Conservation (phyloP, 2,113 vertebrate species). For the Tetrax tetrax region DNA sequence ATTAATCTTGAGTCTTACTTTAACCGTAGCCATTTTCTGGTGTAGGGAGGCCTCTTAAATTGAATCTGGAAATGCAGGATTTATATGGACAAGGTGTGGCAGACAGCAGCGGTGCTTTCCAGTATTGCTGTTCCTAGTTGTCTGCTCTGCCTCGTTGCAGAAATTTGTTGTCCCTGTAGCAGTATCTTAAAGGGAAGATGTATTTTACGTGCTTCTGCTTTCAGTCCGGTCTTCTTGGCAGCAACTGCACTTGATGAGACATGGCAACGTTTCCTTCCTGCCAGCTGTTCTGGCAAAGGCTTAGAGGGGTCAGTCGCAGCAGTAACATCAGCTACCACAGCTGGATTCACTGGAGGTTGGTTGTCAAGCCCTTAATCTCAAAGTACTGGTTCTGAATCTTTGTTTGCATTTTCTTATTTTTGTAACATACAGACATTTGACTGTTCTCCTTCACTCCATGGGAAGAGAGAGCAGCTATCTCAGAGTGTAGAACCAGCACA, state of each 20-base stretch:
- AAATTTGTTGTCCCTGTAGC: background rate
- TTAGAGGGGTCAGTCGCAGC: background rate
- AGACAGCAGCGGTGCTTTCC: background rate
- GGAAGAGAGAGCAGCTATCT: background rate
- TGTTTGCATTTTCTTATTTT: background rate
- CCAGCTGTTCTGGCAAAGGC: conserved; percentile 50
- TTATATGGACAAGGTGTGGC: background rate
- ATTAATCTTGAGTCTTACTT: background rate
- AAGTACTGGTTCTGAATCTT: background rate
- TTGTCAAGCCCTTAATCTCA: conserved; percentile 22
- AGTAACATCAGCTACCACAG: conserved; percentile 44
- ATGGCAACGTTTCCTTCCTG: conserved; percentile 53
- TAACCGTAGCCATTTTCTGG: background rate
- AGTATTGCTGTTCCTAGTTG: background rate
- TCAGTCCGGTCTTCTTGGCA: conserved; percentile 11
- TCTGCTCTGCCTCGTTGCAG: background rate
- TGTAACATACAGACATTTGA: background rate
- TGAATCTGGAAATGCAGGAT: background rate
- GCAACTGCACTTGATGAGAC: background rate
- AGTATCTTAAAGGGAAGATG: background rate
- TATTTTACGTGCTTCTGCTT: conserved; percentile 50
- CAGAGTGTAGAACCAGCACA: background rate
- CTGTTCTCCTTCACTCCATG: background rate
- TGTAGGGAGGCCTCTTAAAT: background rate
- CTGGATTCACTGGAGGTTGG: conserved; percentile 40